These are phyloP conservation scores for Notodonta dromedarius DNA, from an alignment of 2,888 invertebrate species.

Conservation along the genomic window DNA sequence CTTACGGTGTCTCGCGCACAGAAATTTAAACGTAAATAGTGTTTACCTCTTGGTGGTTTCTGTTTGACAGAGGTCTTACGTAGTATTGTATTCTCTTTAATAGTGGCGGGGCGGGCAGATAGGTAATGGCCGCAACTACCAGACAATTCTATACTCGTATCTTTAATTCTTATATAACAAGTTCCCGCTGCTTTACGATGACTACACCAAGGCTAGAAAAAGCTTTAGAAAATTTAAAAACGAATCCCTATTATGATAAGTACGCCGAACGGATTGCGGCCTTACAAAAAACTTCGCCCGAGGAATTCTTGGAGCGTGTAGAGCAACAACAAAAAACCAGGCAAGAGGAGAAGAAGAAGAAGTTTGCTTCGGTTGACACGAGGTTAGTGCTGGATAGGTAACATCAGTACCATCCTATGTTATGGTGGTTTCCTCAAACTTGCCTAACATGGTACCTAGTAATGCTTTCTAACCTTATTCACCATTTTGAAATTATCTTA, in stretches of 20 bases:
- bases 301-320: constrained; percentile 88
- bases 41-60: no score
- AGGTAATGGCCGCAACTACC: constrained; percentile 1
- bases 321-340: constrained; percentile 77
- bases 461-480: no score
- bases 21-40: no score
- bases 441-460: neutral
- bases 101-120: no score
- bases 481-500: no score
- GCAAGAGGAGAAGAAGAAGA: constrained; percentile 60
- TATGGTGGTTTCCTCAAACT: neutral
- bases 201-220: constrained; percentile 71
- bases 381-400: constrained; percentile 44
- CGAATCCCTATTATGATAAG: constrained; percentile 92
- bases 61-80: no score
- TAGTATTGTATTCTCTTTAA: no score
- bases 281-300: constrained; percentile 89
- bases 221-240: constrained; percentile 81
- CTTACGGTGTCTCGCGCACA: no score
- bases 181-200: constrained; percentile 59
- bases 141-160: neutral
- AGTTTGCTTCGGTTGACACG: constrained; percentile 68
- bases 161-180: constrained; percentile 25
- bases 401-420: neutral
- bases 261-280: constrained; percentile 91